Conservation (phyloP, 1,140 invertebrate genomes). For the Trinorchestia longiramus region DNA sequence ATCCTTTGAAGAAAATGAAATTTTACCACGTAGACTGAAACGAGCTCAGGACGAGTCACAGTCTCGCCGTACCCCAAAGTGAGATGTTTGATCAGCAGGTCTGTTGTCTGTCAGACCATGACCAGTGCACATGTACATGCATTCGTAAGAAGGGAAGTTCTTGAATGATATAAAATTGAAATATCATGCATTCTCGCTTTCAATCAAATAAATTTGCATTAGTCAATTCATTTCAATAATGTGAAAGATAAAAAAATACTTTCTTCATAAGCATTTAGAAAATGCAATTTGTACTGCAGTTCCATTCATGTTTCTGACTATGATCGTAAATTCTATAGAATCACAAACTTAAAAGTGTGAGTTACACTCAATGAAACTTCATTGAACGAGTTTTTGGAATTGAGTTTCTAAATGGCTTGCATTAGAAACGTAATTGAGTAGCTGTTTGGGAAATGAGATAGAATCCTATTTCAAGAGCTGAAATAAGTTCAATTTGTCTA, state of each 20-base stretch:
- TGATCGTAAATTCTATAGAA: neutral
- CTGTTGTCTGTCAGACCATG: neutral
- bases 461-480: neutral
- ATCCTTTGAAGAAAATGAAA: neutral
- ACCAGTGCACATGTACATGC: neutral
- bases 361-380: neutral
- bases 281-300: too few species aligned
- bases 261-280: too few species aligned
- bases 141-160: too few species aligned
- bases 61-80: neutral
- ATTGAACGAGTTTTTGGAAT: neutral
- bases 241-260: neutral
- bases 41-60: neutral
- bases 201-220: neutral
- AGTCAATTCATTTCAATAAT: neutral
- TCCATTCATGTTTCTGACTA: too few species aligned
- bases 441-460: neutral
- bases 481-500: neutral
- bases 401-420: neutral
- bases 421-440: neutral
- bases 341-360: neutral
- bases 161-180: too few species aligned
- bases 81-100: neutral
- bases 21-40: neutral
- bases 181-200: neutral